Base-by-base conservation (phyloP, 1,140 invertebrate genomes). In the Procambarus clarkii region DNA sequence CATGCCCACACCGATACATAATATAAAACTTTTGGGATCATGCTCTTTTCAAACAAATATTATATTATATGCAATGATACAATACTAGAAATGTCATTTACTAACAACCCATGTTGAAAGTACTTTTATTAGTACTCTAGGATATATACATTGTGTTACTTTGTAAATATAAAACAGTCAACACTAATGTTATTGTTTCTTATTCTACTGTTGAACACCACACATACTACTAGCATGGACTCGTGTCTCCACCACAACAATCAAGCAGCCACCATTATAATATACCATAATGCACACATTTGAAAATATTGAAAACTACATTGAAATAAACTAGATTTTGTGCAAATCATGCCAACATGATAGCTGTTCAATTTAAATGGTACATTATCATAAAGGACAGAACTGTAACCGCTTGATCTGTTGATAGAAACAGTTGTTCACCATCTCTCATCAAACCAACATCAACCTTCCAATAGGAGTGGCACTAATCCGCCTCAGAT, bases 401-500 rank as follows among this genome's bases (percentile, higher is more conserved):
- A 18, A 74, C 24, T 34, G 2, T 5, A 34, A 74, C 69, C 34
- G 69, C 69, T 74, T 34, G 24, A 74, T 74, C 1, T 74, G 69
- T 5, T 64, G 18, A 34, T 4, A 74, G 7, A 34, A 5, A 74
- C 11, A 74, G 21, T 9, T 74, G 69, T 34, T 24, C 21, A 34
- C 69, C 69, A 7, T 74, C 69, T 74, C 7, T 34, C 7, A 34
- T 74, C 69, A 74, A 24, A 74, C 24, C n/a, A 74, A 74, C 24
- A 74, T 88, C 50, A 88, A 88, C 78, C 87, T 81, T 88, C 64
- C 64, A 71, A 71, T 2, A 82, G 80, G 64, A 88, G 78, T 64
- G 60, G 86, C 87, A 48, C 64, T 64, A 81, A 18, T 78, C 79
- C 58, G 69, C 15, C 87, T 88, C 79, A 74, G n/a, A 44, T 46